Percentiles rank a stretch among this genome's conserved stretches.
These are phyloP conservation scores for Smutsia gigantea DNA, from an alignment of 2,797 vertebrate species.

Conservation along the genomic window DNA sequence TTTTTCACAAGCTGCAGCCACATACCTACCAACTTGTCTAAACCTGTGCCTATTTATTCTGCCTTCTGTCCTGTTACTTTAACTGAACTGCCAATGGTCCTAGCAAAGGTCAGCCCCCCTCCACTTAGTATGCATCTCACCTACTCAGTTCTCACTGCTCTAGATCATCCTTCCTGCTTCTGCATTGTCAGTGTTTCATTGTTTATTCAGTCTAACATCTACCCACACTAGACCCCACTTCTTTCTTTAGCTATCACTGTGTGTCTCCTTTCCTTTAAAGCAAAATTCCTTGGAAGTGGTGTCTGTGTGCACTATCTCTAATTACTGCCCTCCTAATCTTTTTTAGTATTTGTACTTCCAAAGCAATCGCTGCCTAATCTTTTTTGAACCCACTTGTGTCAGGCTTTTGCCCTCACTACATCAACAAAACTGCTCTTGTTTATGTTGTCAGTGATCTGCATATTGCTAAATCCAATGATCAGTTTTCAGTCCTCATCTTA, in stretches of 20 bases:
- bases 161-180: neutral
- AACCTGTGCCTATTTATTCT: neutral
- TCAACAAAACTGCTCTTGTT: neutral
- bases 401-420: neutral
- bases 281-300: slow-evolving; percentile 9
- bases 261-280: neutral
- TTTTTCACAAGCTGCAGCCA: neutral
- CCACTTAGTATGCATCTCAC: neutral
- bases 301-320: neutral
- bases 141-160: neutral
- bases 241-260: neutral
- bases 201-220: neutral
- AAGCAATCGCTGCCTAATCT: neutral
- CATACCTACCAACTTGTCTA: neutral
- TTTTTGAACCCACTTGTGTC: neutral
- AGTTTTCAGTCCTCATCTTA: neutral
- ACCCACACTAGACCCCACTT: neutral
- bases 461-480: neutral
- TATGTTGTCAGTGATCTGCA: neutral
- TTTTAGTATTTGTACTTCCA: neutral
- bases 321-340: slow-evolving; percentile 6
- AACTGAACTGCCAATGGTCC: neutral
- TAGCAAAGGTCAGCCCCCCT: neutral
- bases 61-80: neutral
- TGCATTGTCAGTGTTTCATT: neutral